Evolutionary conservation across 2,797 vertebrate species (phyloP).

Genomic region (Linurgus olivaceus): DNA sequence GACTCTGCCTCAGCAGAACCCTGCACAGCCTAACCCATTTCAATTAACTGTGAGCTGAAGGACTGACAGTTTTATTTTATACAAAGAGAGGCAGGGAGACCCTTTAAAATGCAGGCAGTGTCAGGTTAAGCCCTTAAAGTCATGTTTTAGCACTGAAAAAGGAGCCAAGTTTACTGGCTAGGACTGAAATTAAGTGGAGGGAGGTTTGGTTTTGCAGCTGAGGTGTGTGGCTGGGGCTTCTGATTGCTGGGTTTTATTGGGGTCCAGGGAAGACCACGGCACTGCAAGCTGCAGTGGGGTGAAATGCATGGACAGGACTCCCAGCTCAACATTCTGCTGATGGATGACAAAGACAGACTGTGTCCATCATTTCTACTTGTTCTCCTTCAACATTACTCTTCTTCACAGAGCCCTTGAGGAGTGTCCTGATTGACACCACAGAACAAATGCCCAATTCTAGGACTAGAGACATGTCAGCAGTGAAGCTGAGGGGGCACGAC

Average conservation of each 20-base stretch:
- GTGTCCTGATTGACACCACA: not conserved
- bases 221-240: not conserved
- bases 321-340: not conserved
- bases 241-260: not conserved
- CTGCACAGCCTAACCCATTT: not conserved
- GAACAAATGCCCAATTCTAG: not conserved
- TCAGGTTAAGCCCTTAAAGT: not conserved
- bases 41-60: not conserved
- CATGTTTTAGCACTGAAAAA: not conserved
- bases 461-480: not conserved
- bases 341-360: not conserved
- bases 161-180: not conserved
- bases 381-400: not conserved
- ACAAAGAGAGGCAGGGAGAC: not conserved
- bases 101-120: not conserved
- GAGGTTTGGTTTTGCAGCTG: not conserved
- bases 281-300: not conserved
- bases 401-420: not conserved
- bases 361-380: not conserved
- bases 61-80: not conserved
- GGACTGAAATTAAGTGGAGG: not conserved
- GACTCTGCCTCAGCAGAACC: not conserved
- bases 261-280: not conserved
- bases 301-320: fast-evolving
- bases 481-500: not conserved